Evolutionary conservation across 2,797 vertebrate species (phyloP).

Genomic region (Acomys russatus): DNA sequence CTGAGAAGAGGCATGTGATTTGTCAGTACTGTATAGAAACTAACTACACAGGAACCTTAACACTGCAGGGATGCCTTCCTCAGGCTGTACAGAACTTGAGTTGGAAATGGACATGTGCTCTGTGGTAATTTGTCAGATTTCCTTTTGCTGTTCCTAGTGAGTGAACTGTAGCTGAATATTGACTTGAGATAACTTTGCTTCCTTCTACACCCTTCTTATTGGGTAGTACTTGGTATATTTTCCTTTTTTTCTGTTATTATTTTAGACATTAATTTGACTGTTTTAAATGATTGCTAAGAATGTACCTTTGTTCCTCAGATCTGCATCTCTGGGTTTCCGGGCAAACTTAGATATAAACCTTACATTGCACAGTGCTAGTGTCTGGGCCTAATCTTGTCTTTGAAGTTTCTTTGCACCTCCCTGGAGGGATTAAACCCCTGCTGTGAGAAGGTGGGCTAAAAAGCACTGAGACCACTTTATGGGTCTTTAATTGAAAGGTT

Average conservation of each 20-base stretch:
- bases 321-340: slow-evolving; percentile 85
- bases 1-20: slow-evolving; percentile 41
- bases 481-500: slow-evolving; percentile 89
- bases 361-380: slow-evolving; percentile 87
- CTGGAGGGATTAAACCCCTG: slow-evolving; percentile 89
- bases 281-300: slow-evolving; percentile 83
- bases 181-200: slow-evolving; percentile 57
- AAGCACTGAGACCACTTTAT: slow-evolving; percentile 89
- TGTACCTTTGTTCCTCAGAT: slow-evolving; percentile 86
- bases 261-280: slow-evolving; percentile 75
- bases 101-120: background rate
- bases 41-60: background rate
- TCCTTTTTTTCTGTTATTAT: slow-evolving; percentile 78
- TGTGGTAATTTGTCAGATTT: slow-evolving; percentile 62
- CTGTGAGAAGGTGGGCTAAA: slow-evolving; percentile 90
- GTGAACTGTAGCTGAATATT: slow-evolving; percentile 46
- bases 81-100: slow-evolving; percentile 21
- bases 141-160: slow-evolving; percentile 40
- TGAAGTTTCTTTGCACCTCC: slow-evolving; percentile 90
- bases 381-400: slow-evolving; percentile 90
- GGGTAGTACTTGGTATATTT: slow-evolving; percentile 61
- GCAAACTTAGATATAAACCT: slow-evolving; percentile 88
- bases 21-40: slow-evolving; percentile 57
- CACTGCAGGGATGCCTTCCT: slow-evolving; percentile 48
- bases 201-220: slow-evolving; percentile 62